phyloP scores from a whole-genome alignment of 2,113 vertebrate genomes.

The Meleagris gallopavo region DNA sequence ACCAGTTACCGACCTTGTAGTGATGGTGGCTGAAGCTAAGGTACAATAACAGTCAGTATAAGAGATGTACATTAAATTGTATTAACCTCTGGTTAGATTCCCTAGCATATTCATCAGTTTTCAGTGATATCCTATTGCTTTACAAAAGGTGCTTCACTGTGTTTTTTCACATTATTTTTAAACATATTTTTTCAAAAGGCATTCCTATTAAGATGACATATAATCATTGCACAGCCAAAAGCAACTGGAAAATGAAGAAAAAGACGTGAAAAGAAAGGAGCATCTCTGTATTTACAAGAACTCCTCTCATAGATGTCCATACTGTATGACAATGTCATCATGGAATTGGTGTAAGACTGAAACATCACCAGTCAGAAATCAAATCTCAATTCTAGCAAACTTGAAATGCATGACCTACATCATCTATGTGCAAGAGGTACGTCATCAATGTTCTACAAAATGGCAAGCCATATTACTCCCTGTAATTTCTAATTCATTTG shows the following conservation, averaged over 20 bases:
- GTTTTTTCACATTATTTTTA: conserved; percentile 26
- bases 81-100: conserved; percentile 11
- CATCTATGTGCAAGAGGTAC: not conserved
- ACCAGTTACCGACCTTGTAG: conserved; percentile 28
- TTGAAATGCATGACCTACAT: not conserved
- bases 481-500: not conserved
- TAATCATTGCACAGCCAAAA: not conserved
- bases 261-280: not conserved
- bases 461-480: not conserved
- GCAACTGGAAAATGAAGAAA: not conserved
- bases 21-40: not conserved
- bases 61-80: not conserved
- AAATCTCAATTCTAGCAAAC: not conserved
- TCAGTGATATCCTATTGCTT: not conserved
- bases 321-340: not conserved
- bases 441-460: not conserved
- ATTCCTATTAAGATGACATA: not conserved
- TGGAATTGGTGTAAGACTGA: not conserved
- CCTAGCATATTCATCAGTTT: not conserved
- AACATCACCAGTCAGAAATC: not conserved
- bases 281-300: not conserved
- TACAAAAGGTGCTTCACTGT: not conserved
- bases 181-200: conserved; percentile 4
- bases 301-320: not conserved
- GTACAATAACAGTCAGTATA: not conserved